Percentiles rank a stretch among this genome's conserved stretches.
These are phyloP conservation scores for Arctia plantaginis DNA, from an alignment of 2,888 invertebrate genomes.

Conservation along the genomic window DNA sequence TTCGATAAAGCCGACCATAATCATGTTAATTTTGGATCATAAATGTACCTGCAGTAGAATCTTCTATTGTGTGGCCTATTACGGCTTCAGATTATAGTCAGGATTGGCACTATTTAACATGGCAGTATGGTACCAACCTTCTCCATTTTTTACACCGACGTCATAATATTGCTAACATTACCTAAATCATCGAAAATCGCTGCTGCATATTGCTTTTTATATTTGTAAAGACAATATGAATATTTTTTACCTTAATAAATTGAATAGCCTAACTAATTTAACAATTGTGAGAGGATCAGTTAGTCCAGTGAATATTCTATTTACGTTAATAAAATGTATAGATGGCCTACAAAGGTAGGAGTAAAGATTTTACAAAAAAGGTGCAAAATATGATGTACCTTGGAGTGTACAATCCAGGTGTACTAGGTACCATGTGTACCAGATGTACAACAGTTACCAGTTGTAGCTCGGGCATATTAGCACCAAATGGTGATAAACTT, in stretches of 20 bases:
- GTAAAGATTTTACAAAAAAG: neutral
- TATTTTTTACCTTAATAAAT: constrained; percentile 19
- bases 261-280: constrained; percentile 1
- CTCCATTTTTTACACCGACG: constrained; percentile 11
- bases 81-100: constrained; percentile 32
- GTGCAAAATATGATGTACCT: too few relatives aligned
- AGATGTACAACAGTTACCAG: too few relatives aligned
- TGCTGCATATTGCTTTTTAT: constrained; percentile 35
- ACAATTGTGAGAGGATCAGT: neutral
- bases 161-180: constrained; percentile 25
- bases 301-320: neutral
- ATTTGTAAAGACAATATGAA: constrained; percentile 12
- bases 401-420: too few relatives aligned
- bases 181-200: constrained; percentile 25
- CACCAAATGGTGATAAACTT: too few relatives aligned
- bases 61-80: constrained; percentile 20
- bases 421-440: too few relatives aligned
- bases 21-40: constrained; percentile 8
- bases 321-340: neutral
- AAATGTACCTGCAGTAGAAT: constrained; percentile 2
- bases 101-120: constrained; percentile 23
- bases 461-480: too few relatives aligned
- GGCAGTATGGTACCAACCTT: constrained; percentile 29
- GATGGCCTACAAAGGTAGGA: neutral
- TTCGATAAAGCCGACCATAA: neutral